Conservation (phyloP, 2,888 invertebrate species). For the Agrenia bidenticulata region DNA sequence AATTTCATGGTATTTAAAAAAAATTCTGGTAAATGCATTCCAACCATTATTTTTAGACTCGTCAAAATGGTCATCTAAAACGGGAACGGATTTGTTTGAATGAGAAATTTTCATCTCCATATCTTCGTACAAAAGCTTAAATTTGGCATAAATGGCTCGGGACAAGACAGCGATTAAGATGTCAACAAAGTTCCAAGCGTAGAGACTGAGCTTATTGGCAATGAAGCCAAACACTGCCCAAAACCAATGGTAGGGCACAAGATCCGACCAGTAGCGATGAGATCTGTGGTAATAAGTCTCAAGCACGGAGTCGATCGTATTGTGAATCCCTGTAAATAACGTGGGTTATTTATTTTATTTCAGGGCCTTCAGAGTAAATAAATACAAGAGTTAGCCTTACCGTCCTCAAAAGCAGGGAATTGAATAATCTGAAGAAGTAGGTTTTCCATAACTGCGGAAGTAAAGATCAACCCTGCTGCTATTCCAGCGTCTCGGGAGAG, state of each 20-base stretch:
- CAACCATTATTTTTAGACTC: not conserved
- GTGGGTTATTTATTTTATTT: not conserved
- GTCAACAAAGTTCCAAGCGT: constrained; percentile 37
- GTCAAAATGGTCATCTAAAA: not conserved
- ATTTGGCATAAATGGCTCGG: constrained; percentile 37
- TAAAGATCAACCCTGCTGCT: constrained; percentile 18
- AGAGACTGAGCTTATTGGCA: constrained; percentile 34
- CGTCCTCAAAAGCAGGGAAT: constrained; percentile 6
- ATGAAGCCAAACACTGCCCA: constrained; percentile 29
- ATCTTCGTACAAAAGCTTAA: constrained; percentile 28
- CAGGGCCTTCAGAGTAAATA: not conserved
- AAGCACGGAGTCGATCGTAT: constrained; percentile 3
- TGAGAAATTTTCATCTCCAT: not conserved
- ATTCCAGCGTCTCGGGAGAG: constrained; percentile 17
- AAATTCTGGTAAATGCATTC: constrained; percentile 9
- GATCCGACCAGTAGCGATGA: constrained; percentile 19
- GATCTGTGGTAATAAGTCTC: constrained; percentile 33
- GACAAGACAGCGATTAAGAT: constrained; percentile 36
- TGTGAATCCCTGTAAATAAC: too few species aligned
- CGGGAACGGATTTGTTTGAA: not conserved
- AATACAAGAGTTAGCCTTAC: not conserved
- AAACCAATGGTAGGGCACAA: constrained; percentile 28
- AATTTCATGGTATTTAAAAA: not conserved
- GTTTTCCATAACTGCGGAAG: constrained; percentile 34
- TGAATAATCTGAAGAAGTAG: constrained; percentile 11